These are phyloP conservation scores for Piezodorus guildinii DNA, from an alignment of 1,140 invertebrate species.

Conservation along the genomic window DNA sequence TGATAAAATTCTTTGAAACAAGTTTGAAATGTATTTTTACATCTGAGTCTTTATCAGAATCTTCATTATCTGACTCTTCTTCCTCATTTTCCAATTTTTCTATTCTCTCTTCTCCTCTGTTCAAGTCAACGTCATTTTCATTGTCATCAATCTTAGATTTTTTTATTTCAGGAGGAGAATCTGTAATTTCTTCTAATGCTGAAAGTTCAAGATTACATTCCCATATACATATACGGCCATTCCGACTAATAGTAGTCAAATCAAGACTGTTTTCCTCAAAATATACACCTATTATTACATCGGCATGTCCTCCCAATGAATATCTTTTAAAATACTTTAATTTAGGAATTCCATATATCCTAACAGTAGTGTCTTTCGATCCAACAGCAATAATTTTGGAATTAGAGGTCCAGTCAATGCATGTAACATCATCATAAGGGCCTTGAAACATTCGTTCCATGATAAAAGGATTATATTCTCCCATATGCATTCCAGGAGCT, in stretches of 20 bases:
- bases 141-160: slow-evolving; percentile 36
- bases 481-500: slow-evolving; percentile 62
- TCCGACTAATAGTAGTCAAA: slow-evolving; percentile 49
- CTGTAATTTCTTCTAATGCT: slow-evolving; percentile 44
- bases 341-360: slow-evolving; percentile 63
- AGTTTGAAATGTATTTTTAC: slow-evolving; percentile 51
- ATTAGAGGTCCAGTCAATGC: slow-evolving; percentile 83
- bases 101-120: slow-evolving; percentile 35
- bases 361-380: slow-evolving; percentile 74
- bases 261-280: slow-evolving; percentile 80
- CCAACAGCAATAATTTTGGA: slow-evolving; percentile 73
- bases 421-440: slow-evolving; percentile 68
- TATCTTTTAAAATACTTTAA: slow-evolving; percentile 59
- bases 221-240: slow-evolving; percentile 74
- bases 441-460: slow-evolving; percentile 72
- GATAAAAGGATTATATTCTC: slow-evolving; percentile 78
- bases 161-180: slow-evolving; percentile 38
- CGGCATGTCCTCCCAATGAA: slow-evolving; percentile 67
- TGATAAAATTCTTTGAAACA: slow-evolving; percentile 55
- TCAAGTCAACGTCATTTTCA: slow-evolving; percentile 46
- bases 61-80: slow-evolving; percentile 20
- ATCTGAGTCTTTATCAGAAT: slow-evolving; percentile 13
- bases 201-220: slow-evolving; percentile 61
- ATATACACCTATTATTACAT: slow-evolving; percentile 68
- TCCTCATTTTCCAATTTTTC: slow-evolving; percentile 10